These are phyloP conservation scores for Acanthisitta chloris DNA, from an alignment of 2,113 vertebrate genomes.

Conservation along the genomic window DNA sequence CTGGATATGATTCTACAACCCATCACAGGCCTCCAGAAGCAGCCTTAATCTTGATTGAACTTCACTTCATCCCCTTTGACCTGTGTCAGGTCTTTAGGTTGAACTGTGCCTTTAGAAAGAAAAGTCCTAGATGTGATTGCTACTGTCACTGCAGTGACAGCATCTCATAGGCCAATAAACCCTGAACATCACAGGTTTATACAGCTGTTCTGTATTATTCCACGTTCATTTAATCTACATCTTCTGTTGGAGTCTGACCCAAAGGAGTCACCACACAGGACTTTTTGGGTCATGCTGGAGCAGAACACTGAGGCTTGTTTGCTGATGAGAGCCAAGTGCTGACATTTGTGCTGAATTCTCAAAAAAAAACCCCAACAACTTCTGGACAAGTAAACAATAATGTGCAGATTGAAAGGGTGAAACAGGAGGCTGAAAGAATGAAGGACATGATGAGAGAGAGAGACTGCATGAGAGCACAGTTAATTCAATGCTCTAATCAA, in stretches of 20 bases:
- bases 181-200: background rate
- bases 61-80: background rate
- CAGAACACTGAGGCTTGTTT: background rate
- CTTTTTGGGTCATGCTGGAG: background rate
- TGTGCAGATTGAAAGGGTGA: slow-evolving; percentile 22
- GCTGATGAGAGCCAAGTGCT: background rate
- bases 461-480: background rate
- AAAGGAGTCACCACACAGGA: background rate
- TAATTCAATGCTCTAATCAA: slow-evolving; percentile 62
- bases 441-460: background rate
- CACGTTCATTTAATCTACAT: background rate
- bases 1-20: background rate
- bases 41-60: background rate
- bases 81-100: background rate
- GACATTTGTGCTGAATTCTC: slow-evolving; percentile 11
- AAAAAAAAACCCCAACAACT: background rate
- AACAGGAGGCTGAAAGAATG: background rate
- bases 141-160: background rate
- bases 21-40: background rate
- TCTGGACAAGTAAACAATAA: slow-evolving; percentile 24
- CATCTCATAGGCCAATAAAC: background rate
- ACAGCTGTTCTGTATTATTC: background rate
- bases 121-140: background rate
- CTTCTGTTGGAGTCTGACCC: background rate
- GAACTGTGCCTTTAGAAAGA: background rate